Evolutionary conservation across 2,113 vertebrate genomes (phyloP), one percentile per base, ranked within the genome.

Genomic region (Anarrhichthys ocellatus): DNA sequence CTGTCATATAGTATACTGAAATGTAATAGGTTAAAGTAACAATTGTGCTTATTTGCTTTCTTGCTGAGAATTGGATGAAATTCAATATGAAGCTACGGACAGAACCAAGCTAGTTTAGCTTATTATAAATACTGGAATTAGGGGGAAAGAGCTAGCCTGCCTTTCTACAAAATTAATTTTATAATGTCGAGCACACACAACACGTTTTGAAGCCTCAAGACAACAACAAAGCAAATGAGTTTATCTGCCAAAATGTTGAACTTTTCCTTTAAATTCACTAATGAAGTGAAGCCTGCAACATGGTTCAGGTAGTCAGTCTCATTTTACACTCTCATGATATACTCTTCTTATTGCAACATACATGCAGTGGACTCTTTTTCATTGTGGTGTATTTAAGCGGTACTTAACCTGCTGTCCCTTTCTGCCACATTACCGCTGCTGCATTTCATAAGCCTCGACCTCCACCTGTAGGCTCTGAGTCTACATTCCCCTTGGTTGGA

Each of bases 221-320:
- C 11, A 27, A 59, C 18, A 65, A 42, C 4, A 38, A 24, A 14
- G 22, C 13, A 14, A 65, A 65, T 15, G 24, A 6, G 22, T 5
- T 42, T 29, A 15, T 59, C 27, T 52, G 50, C 0, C 50, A 52
- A 52, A 22, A 52, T 52, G 50, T 52, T 52, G 50, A 52, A 22
- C 50, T 52, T 22, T 52, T 9, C 15, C 50, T 52, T 52, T 52
- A 52, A 52, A 52, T 52, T 52, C 20, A 52, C 20, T 64, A 58
- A 82, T 79, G 42, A 82, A 65, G 71, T 59, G 58, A 72, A 66
- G 66, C 20, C 24, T 15, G 24, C 36, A 9, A 22, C 0, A 58
- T 27, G 27, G 44, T 34, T 24, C 61, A 74, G 40, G 38, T 40
- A 52, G 54, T 61, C 48, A 29, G 65, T 27, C 8, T 52, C 50